A percentile compares a stretch with the other conserved stretches of the same genome.
Conservation (phyloP, 2,888 invertebrate species). For the Limnephilus lunatus region DNA sequence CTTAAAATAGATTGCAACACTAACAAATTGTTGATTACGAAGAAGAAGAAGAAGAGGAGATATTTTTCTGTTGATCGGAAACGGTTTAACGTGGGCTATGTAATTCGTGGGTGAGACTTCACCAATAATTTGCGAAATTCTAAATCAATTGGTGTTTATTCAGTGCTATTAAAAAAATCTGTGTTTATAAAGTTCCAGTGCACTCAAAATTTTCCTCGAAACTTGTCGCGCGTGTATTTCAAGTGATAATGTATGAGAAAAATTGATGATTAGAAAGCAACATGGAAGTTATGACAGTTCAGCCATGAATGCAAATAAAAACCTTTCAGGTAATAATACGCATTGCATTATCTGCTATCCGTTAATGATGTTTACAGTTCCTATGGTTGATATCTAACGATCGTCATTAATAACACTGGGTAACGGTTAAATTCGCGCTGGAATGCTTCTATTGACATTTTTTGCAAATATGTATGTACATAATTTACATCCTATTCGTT, state of each 20-base stretch:
- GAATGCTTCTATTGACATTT: constrained; percentile 58
- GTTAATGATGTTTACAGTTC: constrained; percentile 43
- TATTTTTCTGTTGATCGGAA: constrained; percentile 58
- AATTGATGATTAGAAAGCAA: constrained; percentile 75
- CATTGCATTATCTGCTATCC: constrained; percentile 18
- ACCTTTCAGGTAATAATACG: constrained; percentile 54
- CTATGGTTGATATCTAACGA: neutral
- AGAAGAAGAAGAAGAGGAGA: constrained; percentile 35
- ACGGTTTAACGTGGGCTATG: constrained; percentile 64
- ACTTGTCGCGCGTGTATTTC: constrained; percentile 14
- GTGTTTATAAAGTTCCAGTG: constrained; percentile 7
- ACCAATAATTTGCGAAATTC: constrained; percentile 45
- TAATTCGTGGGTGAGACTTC: constrained; percentile 61
- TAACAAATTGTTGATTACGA: constrained; percentile 17
- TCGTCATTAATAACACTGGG: constrained; percentile 11
- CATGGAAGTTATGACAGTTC: constrained; percentile 80
- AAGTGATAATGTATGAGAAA: constrained; percentile 56
- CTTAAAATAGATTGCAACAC: neutral
- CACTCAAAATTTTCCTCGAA: neutral
- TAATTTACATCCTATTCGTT: constrained; percentile 51
- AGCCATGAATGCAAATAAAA: constrained; percentile 79
- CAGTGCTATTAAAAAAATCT: neutral
- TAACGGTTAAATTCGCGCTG: constrained; percentile 31
- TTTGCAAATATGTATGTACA: constrained; percentile 44
- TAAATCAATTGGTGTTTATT: constrained; percentile 23